Conservation (phyloP, 1,140 invertebrate species). For the Panagrolaimus sp. region DNA sequence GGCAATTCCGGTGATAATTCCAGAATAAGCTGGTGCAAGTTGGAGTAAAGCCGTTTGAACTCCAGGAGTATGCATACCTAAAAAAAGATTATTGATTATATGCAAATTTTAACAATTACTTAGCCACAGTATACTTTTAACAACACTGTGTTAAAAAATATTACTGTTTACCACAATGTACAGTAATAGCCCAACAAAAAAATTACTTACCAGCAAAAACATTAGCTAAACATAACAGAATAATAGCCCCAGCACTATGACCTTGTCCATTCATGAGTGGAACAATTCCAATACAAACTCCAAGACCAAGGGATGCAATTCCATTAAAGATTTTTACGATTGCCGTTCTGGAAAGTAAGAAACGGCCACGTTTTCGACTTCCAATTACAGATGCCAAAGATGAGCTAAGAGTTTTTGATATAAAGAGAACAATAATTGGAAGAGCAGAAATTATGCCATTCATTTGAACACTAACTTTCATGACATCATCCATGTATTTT, state of each 20-base stretch:
- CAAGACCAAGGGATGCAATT: constrained; percentile 55
- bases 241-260: constrained; percentile 37
- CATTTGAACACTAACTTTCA: constrained; percentile 44
- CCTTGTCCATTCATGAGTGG: constrained; percentile 40
- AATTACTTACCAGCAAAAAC: constrained; percentile 51
- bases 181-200: no score
- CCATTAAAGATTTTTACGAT: constrained; percentile 54
- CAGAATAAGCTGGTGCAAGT: constrained; percentile 54
- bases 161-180: no score
- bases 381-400: constrained; percentile 56
- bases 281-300: constrained; percentile 47
- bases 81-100: constrained; percentile 23
- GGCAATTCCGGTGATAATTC: constrained; percentile 54
- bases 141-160: no score
- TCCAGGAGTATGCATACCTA: constrained; percentile 57
- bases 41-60: constrained; percentile 57
- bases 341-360: constrained; percentile 37
- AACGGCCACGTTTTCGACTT: constrained; percentile 39
- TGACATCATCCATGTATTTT: constrained; percentile 53
- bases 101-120: background rate
- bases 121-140: no score
- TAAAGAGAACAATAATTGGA: constrained; percentile 54
- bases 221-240: constrained; percentile 52
- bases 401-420: constrained; percentile 57
- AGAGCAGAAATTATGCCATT: constrained; percentile 54